A percentile compares a stretch with the other conserved stretches of the same genome.
Evolutionary conservation across 2,113 vertebrate species (phyloP).

Genomic region (Rhineura floridana): DNA sequence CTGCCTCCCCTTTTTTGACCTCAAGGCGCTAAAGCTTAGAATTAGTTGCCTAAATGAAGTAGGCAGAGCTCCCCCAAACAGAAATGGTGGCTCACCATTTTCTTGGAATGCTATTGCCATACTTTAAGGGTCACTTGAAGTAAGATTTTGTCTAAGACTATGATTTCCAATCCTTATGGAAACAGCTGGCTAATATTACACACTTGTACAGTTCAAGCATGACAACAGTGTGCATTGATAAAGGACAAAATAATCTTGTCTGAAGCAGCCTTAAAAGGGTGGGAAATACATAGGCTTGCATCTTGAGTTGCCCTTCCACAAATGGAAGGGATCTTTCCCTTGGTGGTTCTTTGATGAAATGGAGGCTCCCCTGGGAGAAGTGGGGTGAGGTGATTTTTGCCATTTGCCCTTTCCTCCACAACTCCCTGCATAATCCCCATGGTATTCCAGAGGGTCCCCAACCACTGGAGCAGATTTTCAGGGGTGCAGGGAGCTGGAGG

Average conservation of each 20-base stretch:
- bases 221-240: background rate
- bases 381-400: too few species aligned
- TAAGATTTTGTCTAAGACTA: background rate
- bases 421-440: too few species aligned
- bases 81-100: background rate
- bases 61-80: constrained; percentile 17
- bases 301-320: background rate
- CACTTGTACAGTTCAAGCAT: background rate
- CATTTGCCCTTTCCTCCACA: too few species aligned
- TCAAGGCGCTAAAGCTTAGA: constrained; percentile 36
- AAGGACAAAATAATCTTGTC: background rate
- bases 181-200: background rate
- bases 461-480: too few species aligned
- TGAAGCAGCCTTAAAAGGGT: background rate
- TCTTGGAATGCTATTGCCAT: background rate
- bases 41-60: background rate
- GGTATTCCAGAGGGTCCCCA: too few species aligned
- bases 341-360: background rate
- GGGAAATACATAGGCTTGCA: background rate
- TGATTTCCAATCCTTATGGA: background rate
- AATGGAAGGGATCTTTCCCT: too few species aligned
- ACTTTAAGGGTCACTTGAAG: background rate
- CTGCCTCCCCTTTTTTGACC: background rate
- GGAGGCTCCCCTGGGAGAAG: background rate
- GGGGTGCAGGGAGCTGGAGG: too few species aligned